Conservation (phyloP, 2,113 vertebrate species). For the Engystomops pustulosus region DNA sequence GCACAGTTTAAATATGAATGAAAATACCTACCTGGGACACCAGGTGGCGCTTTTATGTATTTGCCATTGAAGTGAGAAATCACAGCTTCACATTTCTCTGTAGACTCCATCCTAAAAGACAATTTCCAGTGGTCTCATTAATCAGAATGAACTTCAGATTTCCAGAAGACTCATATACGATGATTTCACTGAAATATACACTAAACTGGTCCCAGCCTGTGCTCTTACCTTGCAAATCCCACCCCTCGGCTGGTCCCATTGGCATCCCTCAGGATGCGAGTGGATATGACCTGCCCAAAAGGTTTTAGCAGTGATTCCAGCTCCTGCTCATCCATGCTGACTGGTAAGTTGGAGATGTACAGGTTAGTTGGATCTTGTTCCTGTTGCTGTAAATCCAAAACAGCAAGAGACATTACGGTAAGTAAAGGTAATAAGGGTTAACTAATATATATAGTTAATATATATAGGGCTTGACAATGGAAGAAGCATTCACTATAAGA, state of each 20-base stretch:
- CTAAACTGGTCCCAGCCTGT: background rate
- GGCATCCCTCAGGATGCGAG: slow-evolving; percentile 87
- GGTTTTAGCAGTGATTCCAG: slow-evolving; percentile 91
- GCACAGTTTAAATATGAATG: background rate
- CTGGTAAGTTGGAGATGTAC: slow-evolving; percentile 91
- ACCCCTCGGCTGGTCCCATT: slow-evolving; percentile 89
- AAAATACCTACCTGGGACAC: slow-evolving; percentile 80
- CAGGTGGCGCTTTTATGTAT: slow-evolving; percentile 88
- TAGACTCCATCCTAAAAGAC: slow-evolving; percentile 86
- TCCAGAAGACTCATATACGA: background rate
- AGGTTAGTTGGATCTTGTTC: slow-evolving; percentile 95
- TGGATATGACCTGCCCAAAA: slow-evolving; percentile 93
- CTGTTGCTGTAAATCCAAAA: slow-evolving; percentile 82
- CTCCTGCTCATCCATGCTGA: slow-evolving; percentile 92
- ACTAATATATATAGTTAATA: too few species aligned
- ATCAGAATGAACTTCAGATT: background rate
- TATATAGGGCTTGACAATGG: too few species aligned
- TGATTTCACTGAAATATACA: too few species aligned
- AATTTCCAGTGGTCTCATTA: background rate
- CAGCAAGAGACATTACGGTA: background rate
- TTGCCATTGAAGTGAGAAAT: slow-evolving; percentile 94
- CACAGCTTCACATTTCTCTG: slow-evolving; percentile 91
- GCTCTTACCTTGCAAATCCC: slow-evolving; percentile 88
- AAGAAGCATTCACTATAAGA: too few species aligned
- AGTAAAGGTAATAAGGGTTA: background rate